Evolutionary conservation across 2,797 vertebrate species (phyloP), one percentile per base, ranked within the genome.

Genomic region (Eulemur coronatus): DNA sequence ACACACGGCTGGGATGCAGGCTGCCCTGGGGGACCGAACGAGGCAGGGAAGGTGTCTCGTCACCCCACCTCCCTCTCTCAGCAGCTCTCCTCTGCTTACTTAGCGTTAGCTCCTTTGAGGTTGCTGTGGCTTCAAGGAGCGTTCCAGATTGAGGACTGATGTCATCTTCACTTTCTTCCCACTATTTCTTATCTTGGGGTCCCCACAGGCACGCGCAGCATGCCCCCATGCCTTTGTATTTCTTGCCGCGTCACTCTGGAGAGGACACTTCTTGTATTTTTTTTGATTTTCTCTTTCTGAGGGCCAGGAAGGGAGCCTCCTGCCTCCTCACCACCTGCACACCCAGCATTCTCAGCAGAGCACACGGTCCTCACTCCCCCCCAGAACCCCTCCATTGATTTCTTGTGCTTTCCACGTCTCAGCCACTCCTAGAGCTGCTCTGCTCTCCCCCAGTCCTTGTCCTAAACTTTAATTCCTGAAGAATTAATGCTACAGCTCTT

Each of bases 1-100:
- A 12, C 0, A 2, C 1, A 0, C 67, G n/a, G 48, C 26, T 1
- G 18, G 43, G 84, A 50, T 0, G 7, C 8, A 15, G 63, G 41
- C 55, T 50, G 14, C 48, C 48, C 18, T 1, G 2, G 26, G 50
- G 22, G 12, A 24, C 14, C 0, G 2, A 20, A 13, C 0, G 26
- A 57, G 63, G 17, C 59, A 65, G 52, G 17, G 1, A 13, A 5
- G 4, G 46, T 1, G 38, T 8, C 22, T 55, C 17, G 22, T 12
- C 4, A 12, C 81, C 17, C 41, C 2, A 3, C 33, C 61, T 63
- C 50, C 33, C 38, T 5, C 30, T 35, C 33, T 22, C 2, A 0
- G 43, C 7, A 10, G 3, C n/a, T 57, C 41, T 70, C 38, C 41
- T 79, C 59, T 84, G 73, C 12, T 24, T 46, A 6, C 22, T 69